Percentiles rank a stretch among this genome's conserved stretches.
These are phyloP conservation scores for Drosophila novamexicana DNA, from an alignment of 1,140 invertebrate genomes.

Conservation along the genomic window DNA sequence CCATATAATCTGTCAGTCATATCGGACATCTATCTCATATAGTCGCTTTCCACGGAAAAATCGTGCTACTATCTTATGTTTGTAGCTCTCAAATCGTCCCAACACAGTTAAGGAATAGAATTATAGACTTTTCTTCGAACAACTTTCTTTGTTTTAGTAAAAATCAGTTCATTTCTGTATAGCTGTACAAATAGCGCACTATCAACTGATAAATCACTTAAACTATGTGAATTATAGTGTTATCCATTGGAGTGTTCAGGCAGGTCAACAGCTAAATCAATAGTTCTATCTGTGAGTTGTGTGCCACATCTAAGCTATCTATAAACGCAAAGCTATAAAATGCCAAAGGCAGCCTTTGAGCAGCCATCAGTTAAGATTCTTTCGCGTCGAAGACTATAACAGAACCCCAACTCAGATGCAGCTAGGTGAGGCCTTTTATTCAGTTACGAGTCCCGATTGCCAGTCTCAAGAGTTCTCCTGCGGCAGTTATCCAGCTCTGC, in stretches of 20 bases:
- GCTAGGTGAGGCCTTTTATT: conserved; percentile 2
- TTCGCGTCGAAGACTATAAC: not conserved
- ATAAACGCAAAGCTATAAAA: conserved; percentile 46
- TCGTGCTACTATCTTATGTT: too few relatives aligned
- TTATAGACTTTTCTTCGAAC: too few relatives aligned
- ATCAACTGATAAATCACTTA: conserved; percentile 5
- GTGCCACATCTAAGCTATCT: conserved; percentile 9
- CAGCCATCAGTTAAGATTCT: conserved; percentile 25
- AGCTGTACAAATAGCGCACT: not conserved
- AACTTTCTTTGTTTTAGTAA: too few relatives aligned
- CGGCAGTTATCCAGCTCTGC: conserved; percentile 21
- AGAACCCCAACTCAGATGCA: conserved; percentile 18
- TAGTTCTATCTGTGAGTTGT: not conserved
- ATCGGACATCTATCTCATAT: too few relatives aligned
- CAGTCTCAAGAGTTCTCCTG: not conserved
- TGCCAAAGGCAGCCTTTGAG: not conserved
- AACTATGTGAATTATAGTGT: conserved; percentile 17
- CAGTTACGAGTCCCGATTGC: not conserved
- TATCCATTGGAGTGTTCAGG: not conserved
- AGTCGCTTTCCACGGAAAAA: too few relatives aligned
- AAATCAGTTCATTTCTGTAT: too few relatives aligned
- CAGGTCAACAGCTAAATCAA: conserved; percentile 45
- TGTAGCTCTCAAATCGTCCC: too few relatives aligned
- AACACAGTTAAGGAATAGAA: too few relatives aligned
- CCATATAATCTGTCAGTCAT: too few relatives aligned